A percentile compares a stretch with the other conserved stretches of the same genome.
Conservation (phyloP, 2,888 invertebrate genomes). For the Ophion ellenae region DNA sequence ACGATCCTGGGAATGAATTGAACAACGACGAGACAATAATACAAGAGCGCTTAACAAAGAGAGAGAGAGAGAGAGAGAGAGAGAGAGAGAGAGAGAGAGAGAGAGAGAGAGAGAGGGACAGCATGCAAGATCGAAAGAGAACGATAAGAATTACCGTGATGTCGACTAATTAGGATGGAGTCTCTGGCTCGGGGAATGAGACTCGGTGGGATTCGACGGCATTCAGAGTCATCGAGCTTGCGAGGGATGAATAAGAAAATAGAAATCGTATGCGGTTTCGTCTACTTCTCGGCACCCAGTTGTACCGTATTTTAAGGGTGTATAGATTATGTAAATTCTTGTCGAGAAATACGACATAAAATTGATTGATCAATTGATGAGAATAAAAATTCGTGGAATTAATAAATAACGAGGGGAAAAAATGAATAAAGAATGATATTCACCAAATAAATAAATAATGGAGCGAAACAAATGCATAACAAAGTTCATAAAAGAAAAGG, state of each 20-base stretch:
- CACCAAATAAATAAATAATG: neutral
- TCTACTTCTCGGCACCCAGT: neutral
- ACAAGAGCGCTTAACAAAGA: conserved; percentile 30
- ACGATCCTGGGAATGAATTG: conserved; percentile 31
- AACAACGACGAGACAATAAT: conserved; percentile 38
- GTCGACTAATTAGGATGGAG: conserved; percentile 15
- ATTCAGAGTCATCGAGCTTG: neutral
- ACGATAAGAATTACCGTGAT: neutral
- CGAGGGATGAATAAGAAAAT: neutral
- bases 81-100: neutral
- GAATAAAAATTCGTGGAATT: neutral
- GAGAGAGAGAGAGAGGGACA: neutral
- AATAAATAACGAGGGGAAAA: neutral
- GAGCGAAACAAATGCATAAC: neutral
- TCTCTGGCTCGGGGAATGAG: neutral
- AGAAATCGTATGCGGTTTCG: neutral
- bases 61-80: neutral
- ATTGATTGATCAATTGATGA: neutral
- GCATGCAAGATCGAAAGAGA: neutral
- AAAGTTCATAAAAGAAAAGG: neutral
- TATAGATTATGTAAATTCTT: neutral
- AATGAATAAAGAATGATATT: neutral
- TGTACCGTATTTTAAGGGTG: neutral
- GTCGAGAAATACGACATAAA: neutral
- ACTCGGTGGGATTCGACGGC: neutral